Conservation (phyloP, 2,888 invertebrate genomes). For the Dorcus hopei region DNA sequence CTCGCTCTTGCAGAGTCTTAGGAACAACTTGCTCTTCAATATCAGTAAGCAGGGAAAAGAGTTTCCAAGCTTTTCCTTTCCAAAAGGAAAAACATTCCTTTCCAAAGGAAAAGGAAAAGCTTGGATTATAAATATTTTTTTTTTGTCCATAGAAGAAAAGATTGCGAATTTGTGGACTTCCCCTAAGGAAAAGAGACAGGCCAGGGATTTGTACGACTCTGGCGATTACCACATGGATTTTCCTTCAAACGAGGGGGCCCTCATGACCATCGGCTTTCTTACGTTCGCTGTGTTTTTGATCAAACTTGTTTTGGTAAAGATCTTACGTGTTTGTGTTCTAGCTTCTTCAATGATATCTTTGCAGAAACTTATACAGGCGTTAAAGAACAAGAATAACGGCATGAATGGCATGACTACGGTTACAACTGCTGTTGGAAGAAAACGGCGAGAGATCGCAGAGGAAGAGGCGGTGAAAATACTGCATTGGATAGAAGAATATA, state of each 20-base stretch:
- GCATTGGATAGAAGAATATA: conserved; percentile 1
- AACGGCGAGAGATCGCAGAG: not conserved
- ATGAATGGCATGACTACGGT: not conserved
- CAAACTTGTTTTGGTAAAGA: conserved; percentile 72
- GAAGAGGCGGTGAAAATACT: not conserved
- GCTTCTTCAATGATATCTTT: conserved; percentile 33
- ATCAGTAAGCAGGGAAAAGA: conserved; percentile 63
- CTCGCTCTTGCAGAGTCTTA: conserved; percentile 56
- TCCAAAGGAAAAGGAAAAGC: no score
- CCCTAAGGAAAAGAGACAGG: conserved; percentile 20
- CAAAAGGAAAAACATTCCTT: no score
- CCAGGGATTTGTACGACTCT: conserved; percentile 32
- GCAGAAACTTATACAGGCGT: conserved; percentile 66
- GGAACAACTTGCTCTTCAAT: conserved; percentile 59
- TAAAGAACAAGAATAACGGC: conserved; percentile 55
- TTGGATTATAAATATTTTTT: not conserved
- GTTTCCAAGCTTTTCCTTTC: no score
- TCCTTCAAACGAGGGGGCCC: conserved; percentile 75
- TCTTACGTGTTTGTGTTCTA: not conserved
- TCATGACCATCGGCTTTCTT: conserved; percentile 80
- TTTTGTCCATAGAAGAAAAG: conserved; percentile 30
- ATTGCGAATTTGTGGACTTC: conserved; percentile 28
- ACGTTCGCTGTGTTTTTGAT: conserved; percentile 83
- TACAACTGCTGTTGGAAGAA: not conserved
- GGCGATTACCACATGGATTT: conserved; percentile 63